A percentile compares a stretch with the other conserved stretches of the same genome.
phyloP scores from a whole-genome alignment of 2,113 vertebrate genomes.

The Mola mola region DNA sequence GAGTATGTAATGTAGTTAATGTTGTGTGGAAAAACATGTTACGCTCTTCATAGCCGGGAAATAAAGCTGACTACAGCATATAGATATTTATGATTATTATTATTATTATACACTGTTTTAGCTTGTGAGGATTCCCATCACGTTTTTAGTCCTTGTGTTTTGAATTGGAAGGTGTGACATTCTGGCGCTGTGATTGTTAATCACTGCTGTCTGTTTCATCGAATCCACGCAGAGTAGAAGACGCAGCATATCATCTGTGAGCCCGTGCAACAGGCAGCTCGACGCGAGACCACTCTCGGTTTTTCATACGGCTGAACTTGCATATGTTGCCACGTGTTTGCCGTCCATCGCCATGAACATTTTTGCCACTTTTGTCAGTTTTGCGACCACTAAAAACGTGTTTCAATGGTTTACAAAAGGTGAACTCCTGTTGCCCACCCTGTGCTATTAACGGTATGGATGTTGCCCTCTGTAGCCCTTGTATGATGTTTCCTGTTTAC shows the following conservation, averaged over 20 bases:
- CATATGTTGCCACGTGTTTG: conserved; percentile 51
- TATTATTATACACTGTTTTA: not conserved
- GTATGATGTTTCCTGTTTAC: conserved; percentile 78
- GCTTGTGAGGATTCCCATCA: conserved; percentile 14
- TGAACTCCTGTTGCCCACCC: conserved; percentile 71
- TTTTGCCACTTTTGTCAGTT: conserved; percentile 53
- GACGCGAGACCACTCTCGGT: conserved; percentile 36
- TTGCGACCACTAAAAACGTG: conserved; percentile 67
- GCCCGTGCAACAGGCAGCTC: conserved; percentile 63
- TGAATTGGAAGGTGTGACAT: conserved; percentile 5
- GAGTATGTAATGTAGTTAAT: conserved; percentile 22
- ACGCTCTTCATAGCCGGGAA: not conserved
- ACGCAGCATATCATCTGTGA: conserved; percentile 50
- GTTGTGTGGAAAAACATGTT: conserved; percentile 20
- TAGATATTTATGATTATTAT: not conserved
- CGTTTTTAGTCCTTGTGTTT: conserved; percentile 59
- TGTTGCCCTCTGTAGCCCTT: conserved; percentile 78
- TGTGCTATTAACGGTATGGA: conserved; percentile 78
- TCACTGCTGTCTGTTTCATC: conserved; percentile 40
- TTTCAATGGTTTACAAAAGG: conserved; percentile 78
- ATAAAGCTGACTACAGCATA: conserved; percentile 5
- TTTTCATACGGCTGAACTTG: conserved; percentile 58
- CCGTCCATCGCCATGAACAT: conserved; percentile 56
- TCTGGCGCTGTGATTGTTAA: conserved; percentile 49
- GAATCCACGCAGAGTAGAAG: conserved; percentile 39